Evolutionary conservation across 1,140 invertebrate genomes (phyloP).

Genomic region (Drosophila subobscura): DNA sequence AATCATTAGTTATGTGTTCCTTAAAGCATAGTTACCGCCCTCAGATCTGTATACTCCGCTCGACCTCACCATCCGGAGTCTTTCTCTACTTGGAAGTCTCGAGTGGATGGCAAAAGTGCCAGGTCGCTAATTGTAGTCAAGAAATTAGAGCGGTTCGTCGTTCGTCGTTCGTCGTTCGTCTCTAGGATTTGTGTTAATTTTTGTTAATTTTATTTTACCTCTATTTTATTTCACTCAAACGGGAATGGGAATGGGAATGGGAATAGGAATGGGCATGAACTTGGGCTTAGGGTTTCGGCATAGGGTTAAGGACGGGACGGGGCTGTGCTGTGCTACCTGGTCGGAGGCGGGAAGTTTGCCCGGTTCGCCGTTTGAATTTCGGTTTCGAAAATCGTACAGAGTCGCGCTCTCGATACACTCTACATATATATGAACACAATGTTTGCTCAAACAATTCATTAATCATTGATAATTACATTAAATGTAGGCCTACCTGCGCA

Average conservation of each 20-base stretch:
- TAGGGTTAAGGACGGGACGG: conserved; percentile 24
- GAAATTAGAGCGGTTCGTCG: conserved; percentile 44
- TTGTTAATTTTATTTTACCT: conserved; percentile 20
- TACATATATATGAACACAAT: conserved; percentile 49
- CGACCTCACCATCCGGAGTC: neutral
- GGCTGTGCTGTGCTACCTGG: too few relatives aligned
- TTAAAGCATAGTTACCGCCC: conserved; percentile 24
- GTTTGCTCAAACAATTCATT: conserved; percentile 78
- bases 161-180: conserved; percentile 20
- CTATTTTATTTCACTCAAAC: conserved; percentile 20
- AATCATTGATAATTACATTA: conserved; percentile 82
- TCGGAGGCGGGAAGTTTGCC: neutral
- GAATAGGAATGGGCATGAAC: neutral
- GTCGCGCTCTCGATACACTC: neutral
- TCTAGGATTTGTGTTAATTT: conserved; percentile 51
- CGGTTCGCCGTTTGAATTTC: conserved; percentile 15
- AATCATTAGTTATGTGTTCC: conserved; percentile 58
- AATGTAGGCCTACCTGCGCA: conserved; percentile 71
- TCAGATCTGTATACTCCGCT: conserved; percentile 20
- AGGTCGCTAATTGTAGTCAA: conserved; percentile 68
- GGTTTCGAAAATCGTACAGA: conserved; percentile 18
- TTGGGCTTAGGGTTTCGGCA: neutral
- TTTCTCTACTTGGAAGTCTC: conserved; percentile 58
- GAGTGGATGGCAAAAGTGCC: conserved; percentile 73
- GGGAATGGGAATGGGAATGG: too few relatives aligned